Evolutionary conservation across 37 sponge, comb jelly and placozoan species (phyloP).

Genomic region (Crambe crambe): DNA sequence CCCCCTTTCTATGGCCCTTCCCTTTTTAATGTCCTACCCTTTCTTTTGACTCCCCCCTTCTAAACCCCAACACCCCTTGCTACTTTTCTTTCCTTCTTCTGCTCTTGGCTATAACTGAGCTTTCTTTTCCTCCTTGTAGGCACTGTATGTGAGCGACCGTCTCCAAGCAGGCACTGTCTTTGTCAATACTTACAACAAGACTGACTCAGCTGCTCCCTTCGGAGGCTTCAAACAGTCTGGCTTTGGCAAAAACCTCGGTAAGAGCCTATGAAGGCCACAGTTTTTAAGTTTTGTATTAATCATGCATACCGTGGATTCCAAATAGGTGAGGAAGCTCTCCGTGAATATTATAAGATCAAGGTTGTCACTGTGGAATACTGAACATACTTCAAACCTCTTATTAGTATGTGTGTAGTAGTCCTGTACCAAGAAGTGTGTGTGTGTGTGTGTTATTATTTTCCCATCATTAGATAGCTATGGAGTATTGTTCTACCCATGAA

Average conservation of each 20-base stretch:
- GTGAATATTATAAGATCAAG: slow-evolving; percentile 87
- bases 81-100: too few species aligned
- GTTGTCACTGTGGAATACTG: slow-evolving; percentile 88
- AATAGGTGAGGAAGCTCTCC: slow-evolving; percentile 86
- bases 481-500: too few species aligned
- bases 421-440: too few species aligned
- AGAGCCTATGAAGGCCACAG: background rate
- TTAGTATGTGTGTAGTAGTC: too few species aligned
- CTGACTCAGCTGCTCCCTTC: slow-evolving; percentile 86
- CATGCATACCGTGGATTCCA: background rate
- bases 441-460: too few species aligned
- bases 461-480: too few species aligned
- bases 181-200: slow-evolving; percentile 92
- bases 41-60: too few species aligned
- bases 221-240: slow-evolving; percentile 95
- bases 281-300: background rate
- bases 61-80: too few species aligned
- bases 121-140: slow-evolving; percentile 43
- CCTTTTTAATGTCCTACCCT: too few species aligned
- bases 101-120: too few species aligned
- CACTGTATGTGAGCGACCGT: slow-evolving; percentile 74
- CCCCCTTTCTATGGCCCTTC: too few species aligned
- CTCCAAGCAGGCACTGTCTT: slow-evolving; percentile 84
- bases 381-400: too few species aligned
- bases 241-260: slow-evolving; percentile 91